These are phyloP conservation scores for Merluccius polli DNA, from an alignment of 2,797 vertebrate genomes.

Conservation along the genomic window DNA sequence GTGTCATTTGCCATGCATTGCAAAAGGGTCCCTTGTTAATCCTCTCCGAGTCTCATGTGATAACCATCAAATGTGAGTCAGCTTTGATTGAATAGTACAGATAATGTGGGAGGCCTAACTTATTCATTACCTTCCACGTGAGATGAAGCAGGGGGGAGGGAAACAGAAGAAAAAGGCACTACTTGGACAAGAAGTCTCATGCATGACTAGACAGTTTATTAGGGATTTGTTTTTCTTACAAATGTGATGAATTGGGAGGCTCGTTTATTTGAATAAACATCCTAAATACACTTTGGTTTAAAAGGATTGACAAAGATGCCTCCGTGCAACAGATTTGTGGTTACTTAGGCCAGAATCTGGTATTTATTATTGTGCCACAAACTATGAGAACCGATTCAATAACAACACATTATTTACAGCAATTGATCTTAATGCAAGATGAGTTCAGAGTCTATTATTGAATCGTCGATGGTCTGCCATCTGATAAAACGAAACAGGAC, in stretches of 20 bases:
- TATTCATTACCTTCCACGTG: slow-evolving; percentile 37
- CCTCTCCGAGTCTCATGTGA: slow-evolving; percentile 39
- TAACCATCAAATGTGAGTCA: slow-evolving; percentile 39
- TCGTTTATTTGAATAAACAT: neutral
- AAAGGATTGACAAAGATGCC: neutral
- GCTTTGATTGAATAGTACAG: slow-evolving; percentile 48
- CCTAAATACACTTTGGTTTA: neutral
- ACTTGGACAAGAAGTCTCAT: too few relatives aligned
- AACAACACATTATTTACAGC: neutral
- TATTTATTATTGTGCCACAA: neutral
- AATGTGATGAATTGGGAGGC: neutral
- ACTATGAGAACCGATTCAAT: neutral
- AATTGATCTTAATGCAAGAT: neutral
- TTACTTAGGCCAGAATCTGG: neutral
- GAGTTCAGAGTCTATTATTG: neutral
- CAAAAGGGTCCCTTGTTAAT: slow-evolving; percentile 38
- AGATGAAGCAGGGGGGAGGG: neutral
- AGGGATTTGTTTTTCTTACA: neutral
- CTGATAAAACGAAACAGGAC: slow-evolving; percentile 8
- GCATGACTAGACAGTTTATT: too few relatives aligned
- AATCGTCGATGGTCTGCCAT: neutral
- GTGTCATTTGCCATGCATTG: slow-evolving; percentile 32
- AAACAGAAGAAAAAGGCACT: neutral
- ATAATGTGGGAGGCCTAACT: slow-evolving; percentile 20
- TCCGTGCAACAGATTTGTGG: neutral